phyloP scores from a whole-genome alignment of 2,113 vertebrate genomes.

The Gopherus evgoodei region DNA sequence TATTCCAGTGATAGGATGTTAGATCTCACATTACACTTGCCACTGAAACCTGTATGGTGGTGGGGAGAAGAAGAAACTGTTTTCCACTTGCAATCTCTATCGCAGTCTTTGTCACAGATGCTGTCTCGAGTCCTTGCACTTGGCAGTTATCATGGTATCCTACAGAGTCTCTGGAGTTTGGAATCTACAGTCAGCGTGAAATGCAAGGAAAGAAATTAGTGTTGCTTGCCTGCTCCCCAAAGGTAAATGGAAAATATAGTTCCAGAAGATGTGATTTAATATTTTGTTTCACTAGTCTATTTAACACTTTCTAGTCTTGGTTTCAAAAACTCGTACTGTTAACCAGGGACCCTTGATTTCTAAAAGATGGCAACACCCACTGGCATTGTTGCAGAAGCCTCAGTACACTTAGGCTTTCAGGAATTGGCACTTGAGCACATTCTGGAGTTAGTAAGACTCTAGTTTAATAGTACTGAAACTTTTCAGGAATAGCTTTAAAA shows the following conservation, averaged over 20 bases:
- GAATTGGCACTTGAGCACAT: not conserved
- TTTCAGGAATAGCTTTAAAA: accelerated
- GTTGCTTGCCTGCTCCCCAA: not conserved
- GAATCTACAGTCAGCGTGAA: not conserved
- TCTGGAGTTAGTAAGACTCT: not conserved
- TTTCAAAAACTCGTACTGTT: not conserved
- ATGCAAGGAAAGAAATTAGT: not conserved
- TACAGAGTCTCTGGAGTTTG: accelerated
- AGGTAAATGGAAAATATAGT: not conserved
- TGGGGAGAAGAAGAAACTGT: not conserved
- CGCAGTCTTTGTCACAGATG: not conserved
- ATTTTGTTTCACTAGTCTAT: not conserved
- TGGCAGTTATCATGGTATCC: not conserved
- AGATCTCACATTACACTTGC: not conserved
- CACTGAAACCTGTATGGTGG: not conserved
- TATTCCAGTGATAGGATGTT: not conserved
- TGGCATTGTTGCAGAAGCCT: not conserved
- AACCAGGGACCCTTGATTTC: no score
- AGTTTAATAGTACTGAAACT: not conserved
- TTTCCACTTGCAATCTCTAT: not conserved
- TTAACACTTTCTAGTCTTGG: not conserved
- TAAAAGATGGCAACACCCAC: not conserved
- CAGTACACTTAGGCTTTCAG: not conserved
- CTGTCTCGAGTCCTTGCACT: no score
- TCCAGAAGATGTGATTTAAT: not conserved